A percentile compares a stretch with the other conserved stretches of the same genome.
These are phyloP conservation scores for Gryllus longicercus DNA, from an alignment of 2,888 invertebrate genomes.

Conservation along the genomic window DNA sequence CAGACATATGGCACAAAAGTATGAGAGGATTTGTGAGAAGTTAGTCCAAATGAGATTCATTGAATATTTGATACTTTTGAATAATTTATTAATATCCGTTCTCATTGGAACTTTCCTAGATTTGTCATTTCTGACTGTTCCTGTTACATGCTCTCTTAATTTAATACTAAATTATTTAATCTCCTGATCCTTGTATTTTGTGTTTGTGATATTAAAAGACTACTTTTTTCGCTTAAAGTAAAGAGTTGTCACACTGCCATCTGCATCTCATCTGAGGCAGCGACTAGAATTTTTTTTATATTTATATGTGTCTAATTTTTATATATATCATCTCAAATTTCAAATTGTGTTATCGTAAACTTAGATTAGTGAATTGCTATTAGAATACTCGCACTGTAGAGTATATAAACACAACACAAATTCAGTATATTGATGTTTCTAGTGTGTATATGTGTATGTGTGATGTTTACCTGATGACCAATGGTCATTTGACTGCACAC, in stretches of 20 bases:
- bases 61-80: too few species aligned
- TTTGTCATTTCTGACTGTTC: background rate
- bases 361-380: background rate
- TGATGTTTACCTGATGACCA: background rate
- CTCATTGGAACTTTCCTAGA: too few species aligned
- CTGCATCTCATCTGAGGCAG: background rate
- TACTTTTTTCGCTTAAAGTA: background rate
- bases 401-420: background rate
- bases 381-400: too few species aligned
- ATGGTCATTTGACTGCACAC: background rate
- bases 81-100: too few species aligned
- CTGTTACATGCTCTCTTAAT: background rate
- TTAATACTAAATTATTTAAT: background rate
- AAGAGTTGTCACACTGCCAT: background rate
- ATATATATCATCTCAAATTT: background rate
- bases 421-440: constrained; percentile 8
- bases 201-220: background rate
- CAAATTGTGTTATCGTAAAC: background rate
- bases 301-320: background rate
- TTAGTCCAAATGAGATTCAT: too few species aligned
- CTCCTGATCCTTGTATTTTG: background rate
- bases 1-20: too few species aligned
- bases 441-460: background rate
- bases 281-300: background rate
- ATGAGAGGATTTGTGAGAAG: too few species aligned